Evolutionary conservation across 2,888 invertebrate species (phyloP).

Genomic region (Charanyca ferruginea): DNA sequence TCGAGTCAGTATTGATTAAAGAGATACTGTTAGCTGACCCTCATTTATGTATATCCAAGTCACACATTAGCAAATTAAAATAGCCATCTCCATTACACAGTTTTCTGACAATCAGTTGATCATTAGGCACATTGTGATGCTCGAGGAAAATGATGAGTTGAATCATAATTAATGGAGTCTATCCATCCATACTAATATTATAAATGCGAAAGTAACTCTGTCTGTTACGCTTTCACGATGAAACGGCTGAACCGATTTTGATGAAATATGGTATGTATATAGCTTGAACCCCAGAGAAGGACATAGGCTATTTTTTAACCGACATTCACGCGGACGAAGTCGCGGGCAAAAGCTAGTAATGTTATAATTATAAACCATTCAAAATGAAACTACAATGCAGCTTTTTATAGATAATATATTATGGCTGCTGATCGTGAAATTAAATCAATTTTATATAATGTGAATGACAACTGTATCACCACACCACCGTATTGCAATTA

Average conservation of each 20-base stretch:
- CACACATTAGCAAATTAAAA: constrained; percentile 69
- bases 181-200: no score
- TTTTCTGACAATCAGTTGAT: constrained; percentile 28
- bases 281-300: no score
- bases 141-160: constrained; percentile 12
- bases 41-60: constrained; percentile 64
- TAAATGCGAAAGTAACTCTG: no score
- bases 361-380: no score
- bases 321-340: no score
- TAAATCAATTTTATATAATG: constrained; percentile 28
- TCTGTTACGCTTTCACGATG: no score
- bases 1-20: constrained; percentile 71
- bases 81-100: constrained; percentile 42
- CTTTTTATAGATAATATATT: no score
- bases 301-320: no score
- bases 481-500: constrained; percentile 24
- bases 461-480: constrained; percentile 24
- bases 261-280: no score
- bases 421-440: neutral
- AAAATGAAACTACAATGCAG: no score
- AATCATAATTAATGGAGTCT: constrained; percentile 1
- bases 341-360: no score
- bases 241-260: no score
- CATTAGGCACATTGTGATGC: constrained; percentile 43
- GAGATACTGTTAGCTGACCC: constrained; percentile 81